These are phyloP conservation scores for Salvelinus fontinalis DNA, from an alignment of 2,113 vertebrate genomes.

Conservation along the genomic window DNA sequence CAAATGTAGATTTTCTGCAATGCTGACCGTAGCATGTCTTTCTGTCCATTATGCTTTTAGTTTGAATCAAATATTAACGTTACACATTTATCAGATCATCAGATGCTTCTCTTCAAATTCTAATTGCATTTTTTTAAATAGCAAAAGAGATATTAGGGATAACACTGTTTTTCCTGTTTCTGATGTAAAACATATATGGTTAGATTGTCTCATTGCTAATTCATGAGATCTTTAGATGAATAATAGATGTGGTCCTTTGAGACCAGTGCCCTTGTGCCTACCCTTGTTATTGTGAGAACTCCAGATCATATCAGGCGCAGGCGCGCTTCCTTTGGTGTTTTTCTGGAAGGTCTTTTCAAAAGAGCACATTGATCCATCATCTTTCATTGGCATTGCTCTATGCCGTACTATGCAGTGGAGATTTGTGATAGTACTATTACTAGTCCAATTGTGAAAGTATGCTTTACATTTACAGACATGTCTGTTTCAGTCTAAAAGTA, in stretches of 20 bases:
- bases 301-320: slow-evolving; percentile 53
- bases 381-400: slow-evolving; percentile 39
- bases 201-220: slow-evolving; percentile 71
- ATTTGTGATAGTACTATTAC: neutral
- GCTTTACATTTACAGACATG: neutral
- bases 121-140: slow-evolving; percentile 5
- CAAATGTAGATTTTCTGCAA: neutral
- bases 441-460: neutral
- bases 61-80: slow-evolving; percentile 12
- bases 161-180: slow-evolving; percentile 61
- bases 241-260: slow-evolving; percentile 72
- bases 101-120: slow-evolving; percentile 1
- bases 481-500: slow-evolving; percentile 6
- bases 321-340: slow-evolving; percentile 46
- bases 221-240: slow-evolving; percentile 74
- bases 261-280: slow-evolving; percentile 63
- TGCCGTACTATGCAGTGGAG: neutral
- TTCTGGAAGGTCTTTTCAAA: slow-evolving; percentile 43
- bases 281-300: slow-evolving; percentile 68
- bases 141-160: slow-evolving; percentile 27
- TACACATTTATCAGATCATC: neutral
- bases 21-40: neutral
- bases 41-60: neutral
- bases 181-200: slow-evolving; percentile 70
- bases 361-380: slow-evolving; percentile 46